Evolutionary conservation across 2,888 invertebrate species (phyloP).

Genomic region (Hydroisotoma schaefferi): DNA sequence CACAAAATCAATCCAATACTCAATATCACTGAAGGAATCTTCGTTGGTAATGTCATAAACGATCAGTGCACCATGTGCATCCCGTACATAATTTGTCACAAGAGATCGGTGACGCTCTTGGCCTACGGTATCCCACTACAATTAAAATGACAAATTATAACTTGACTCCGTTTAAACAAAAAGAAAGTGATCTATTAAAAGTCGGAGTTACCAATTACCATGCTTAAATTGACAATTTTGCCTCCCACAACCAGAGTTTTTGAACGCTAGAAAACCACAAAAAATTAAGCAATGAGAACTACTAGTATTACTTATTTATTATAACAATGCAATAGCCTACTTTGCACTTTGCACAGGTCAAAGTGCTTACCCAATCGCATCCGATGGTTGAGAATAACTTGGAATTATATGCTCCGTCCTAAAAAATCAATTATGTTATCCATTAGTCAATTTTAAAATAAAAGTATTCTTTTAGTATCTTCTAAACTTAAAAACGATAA

Average conservation of each 20-base stretch:
- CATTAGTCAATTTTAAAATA: slow-evolving; percentile 5
- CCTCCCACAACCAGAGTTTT: slow-evolving; percentile 44
- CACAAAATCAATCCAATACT: slow-evolving; percentile 45
- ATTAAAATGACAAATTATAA: background rate
- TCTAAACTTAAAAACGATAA: background rate
- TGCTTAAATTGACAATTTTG: slow-evolving; percentile 40
- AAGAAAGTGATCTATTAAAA: background rate
- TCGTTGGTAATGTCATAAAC: slow-evolving; percentile 42
- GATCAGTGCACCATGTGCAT: slow-evolving; percentile 43
- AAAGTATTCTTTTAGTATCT: background rate
- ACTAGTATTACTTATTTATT: too few species aligned
- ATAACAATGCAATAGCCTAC: too few species aligned
- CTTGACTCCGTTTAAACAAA: background rate
- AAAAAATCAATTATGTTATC: slow-evolving; percentile 8
- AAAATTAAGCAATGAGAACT: too few species aligned
- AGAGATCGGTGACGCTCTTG: slow-evolving; percentile 44
- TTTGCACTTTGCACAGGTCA: too few species aligned
- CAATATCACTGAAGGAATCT: slow-evolving; percentile 37
- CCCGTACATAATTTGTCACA: slow-evolving; percentile 44
- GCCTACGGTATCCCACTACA: slow-evolving; percentile 3
- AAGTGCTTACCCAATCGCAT: slow-evolving; percentile 40
- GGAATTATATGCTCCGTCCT: slow-evolving; percentile 42
- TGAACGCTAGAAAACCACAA: slow-evolving; percentile 29
- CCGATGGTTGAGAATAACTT: slow-evolving; percentile 42
- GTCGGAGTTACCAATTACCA: slow-evolving; percentile 28